Percentiles rank a stretch among this genome's conserved stretches.
Conservation (phyloP, 1,140 invertebrate genomes). For the Drosophila lowei region DNA sequence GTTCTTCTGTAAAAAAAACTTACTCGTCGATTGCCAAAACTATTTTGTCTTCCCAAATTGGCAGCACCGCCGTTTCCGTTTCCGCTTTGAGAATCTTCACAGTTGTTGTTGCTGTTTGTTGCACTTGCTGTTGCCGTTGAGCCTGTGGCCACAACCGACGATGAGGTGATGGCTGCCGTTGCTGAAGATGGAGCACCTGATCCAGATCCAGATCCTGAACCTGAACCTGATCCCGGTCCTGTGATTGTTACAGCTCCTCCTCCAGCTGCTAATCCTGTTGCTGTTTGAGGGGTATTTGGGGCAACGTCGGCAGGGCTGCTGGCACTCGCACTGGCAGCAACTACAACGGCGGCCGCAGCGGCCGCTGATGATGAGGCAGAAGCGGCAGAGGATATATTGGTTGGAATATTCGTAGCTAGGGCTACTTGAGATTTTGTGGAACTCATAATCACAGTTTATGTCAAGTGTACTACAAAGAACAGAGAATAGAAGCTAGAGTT, state of each 20-base stretch:
- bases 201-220: conserved; percentile 29
- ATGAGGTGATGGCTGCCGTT: conserved; percentile 28
- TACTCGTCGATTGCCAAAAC: conserved; percentile 81
- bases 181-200: conserved; percentile 35
- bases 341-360: conserved; percentile 69
- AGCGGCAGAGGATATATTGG: conserved; percentile 75
- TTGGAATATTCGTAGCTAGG: conserved; percentile 83
- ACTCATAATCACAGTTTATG: conserved; percentile 83
- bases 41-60: conserved; percentile 78
- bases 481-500: not conserved
- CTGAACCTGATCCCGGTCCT: conserved; percentile 36
- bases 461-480: conserved; percentile 71
- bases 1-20: conserved; percentile 29
- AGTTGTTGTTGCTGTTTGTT: conserved; percentile 54
- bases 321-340: conserved; percentile 57
- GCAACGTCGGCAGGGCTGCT: conserved; percentile 58
- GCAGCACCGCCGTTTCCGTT: conserved; percentile 30
- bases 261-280: conserved; percentile 30
- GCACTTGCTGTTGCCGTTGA: conserved; percentile 30
- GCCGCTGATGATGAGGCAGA: conserved; percentile 69
- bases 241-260: conserved; percentile 20
- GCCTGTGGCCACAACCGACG: conserved; percentile 30
- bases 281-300: conserved; percentile 48
- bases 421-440: conserved; percentile 83
- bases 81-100: conserved; percentile 57